Base-by-base conservation (phyloP, 1,140 invertebrate species). In the Euura saliciscinereae region DNA sequence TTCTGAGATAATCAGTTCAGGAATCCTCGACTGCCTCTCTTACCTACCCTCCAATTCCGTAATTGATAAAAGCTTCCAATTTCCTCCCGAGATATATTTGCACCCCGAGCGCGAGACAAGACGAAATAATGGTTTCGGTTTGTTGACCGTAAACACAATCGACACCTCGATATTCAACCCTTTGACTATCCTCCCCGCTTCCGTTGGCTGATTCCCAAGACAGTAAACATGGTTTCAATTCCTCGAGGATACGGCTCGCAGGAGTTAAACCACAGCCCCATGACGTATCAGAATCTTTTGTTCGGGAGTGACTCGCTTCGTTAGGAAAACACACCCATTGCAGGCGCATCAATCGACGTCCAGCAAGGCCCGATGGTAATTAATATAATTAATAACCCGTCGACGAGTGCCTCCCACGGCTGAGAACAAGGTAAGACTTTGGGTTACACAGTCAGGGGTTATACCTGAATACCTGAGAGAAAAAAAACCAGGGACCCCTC, bases 391-490 rank as follows among this genome's bases (percentile, higher is more conserved):
- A 78, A 80, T 80, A 79, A 74, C 75, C 73, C 73, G 71, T 69
- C 77, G 79, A 80, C 80, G 82, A 82, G 77, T 78, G 72, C 78
- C 81, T 82, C 81, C 81, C 77, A 78, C 74, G 77, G 80, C 69
- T 71, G 69, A 69, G 72, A 75, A 79, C 78, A 72, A 78, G 75
- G 71, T 71, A n/a, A 59, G 13, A 59, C 51, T 59, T 59, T n/a
- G 51, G 51, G 51, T n/a, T 59, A 59, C 51, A 59, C 51, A 59
- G 51, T 59, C 51, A 59, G 51, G 51, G 51, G 51, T 59, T 59
- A 59, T 59, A 59, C 51, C 51, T 59, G 51, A n/a, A 59, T 59
- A 59, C 51, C 51, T 59, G 51, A 59, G 51, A 59, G 28, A 28
- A 28, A 28, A 28, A 59, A 59, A 59, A 59, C 2, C 51, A 59